Evolutionary conservation across 2,888 invertebrate species (phyloP).

Genomic region (Tenodera sinensis): DNA sequence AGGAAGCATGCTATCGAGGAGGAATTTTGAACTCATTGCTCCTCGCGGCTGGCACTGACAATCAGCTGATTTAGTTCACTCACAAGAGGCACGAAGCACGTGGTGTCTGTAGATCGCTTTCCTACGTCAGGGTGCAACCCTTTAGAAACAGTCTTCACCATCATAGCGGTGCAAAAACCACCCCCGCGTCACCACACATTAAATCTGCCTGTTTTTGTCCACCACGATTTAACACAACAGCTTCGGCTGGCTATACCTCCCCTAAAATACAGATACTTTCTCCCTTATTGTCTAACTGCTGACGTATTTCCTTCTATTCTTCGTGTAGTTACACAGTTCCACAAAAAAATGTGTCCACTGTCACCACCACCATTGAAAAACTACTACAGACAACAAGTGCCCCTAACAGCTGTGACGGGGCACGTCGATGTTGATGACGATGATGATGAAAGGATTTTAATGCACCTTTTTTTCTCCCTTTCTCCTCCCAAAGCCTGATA

Average conservation of each 20-base stretch:
- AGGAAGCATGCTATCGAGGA: slow-evolving; percentile 96
- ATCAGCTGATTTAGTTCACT: slow-evolving; percentile 13
- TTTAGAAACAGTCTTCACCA: background rate
- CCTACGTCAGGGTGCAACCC: background rate
- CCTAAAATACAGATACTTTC: background rate
- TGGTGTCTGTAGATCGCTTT: background rate
- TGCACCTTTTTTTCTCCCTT: background rate
- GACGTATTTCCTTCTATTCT: background rate
- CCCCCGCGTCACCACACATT: background rate
- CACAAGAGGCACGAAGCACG: background rate
- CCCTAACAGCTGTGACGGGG: background rate
- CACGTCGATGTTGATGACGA: background rate
- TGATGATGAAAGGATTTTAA: background rate
- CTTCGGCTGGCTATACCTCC: background rate
- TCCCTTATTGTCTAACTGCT: no score
- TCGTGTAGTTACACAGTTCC: background rate
- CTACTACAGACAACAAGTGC: background rate
- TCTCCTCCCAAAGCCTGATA: background rate
- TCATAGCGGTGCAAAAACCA: background rate
- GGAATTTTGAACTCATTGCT: slow-evolving; percentile 95
- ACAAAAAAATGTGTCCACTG: background rate
- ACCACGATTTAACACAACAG: background rate
- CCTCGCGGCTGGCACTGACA: background rate
- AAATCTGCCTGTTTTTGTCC: background rate
- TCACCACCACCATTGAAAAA: background rate